Evolutionary conservation across 2,888 invertebrate genomes (phyloP), one percentile per base, ranked within the genome.

Genomic region (Tenthredo distinguenda): DNA sequence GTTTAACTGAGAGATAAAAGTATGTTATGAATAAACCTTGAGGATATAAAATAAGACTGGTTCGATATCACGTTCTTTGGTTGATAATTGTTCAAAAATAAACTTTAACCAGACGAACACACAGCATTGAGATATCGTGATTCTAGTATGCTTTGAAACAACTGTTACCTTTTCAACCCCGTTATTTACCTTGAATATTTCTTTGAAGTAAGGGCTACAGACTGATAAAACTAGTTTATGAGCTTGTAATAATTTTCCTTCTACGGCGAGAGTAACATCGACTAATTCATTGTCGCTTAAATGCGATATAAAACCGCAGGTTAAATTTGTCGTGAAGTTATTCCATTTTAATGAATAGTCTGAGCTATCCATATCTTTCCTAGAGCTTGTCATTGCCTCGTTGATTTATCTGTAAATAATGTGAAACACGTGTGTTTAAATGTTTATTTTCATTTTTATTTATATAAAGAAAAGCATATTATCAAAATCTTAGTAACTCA

Each of bases 261-360:
- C 94, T 47, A 94, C 94, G n/a, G 94, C 94, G 7, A 94, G 88
- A 7, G 94, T 94, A n/a, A 94, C 94, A 88, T 94, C 94, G 58
- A 94, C 94, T 82, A 94, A 88, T 88, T 93, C 91, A 87, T 94
- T 93, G 85, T 93, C 93, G 86, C 91, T 92, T 18, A 94, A 88
- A 85, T 94, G 91, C 84, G 91, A 91, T 87, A 93, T 91, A 87
- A 94, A 94, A 26, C 94, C 94, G 84, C 92, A 90, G 12, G 94
- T 91, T 86, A 94, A 89, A 87, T 94, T 94, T 82, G 90, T 92
- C 85, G 93, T 93, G 89, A 94, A 94, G 88, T 94, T 94, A 90
- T 94, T 94, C 94, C 94, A 94, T 86, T 91, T 92, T 84, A 94
- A 90, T 55, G 94, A 94, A 18, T 81, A 81, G 37, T 81, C 81